Base-by-base conservation (phyloP, 2,113 vertebrate genomes). In the Halichoeres trimaculatus region DNA sequence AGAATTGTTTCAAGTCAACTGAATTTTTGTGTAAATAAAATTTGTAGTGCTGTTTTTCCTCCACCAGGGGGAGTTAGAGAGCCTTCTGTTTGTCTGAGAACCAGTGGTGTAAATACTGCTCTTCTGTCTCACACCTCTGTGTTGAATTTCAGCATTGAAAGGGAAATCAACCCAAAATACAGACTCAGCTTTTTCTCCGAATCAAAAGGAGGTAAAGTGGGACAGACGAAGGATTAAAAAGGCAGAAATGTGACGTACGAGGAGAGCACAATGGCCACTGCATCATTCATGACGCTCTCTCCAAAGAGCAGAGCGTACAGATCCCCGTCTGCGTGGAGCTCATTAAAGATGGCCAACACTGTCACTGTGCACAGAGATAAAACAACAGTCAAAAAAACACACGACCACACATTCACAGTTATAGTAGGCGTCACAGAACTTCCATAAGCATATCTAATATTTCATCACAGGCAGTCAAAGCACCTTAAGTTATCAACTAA, bases 221-320 rank as follows among this genome's bases (percentile, higher is more conserved):
- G 8, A 19, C 30, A 63, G 1, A 17, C 16, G 6, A 34, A 7
- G 48, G 59, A 57, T 61, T 48, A 60, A 74, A 36, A 2, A 56
- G 13, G 20, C 4, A 30, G 24, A 63, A n/a, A 17, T 24, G 0
- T 11, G 83, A 96, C 97, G 96, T 93, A 98, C 97, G 97, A 98
- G 74, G 98, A 99, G 7, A 99, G 92, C 2, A 99, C 96, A 45
- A 99, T 98, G 89, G 98, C 97, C 53, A 99, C 97, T 0, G 98
- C 98, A 1, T 99, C 97, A 47, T 99, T 99, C 83, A 99, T 93
- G 10, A 99, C 98, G 0, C 98, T 99, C 81, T 99, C 98, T 69
- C 98, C 98, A 84, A 99, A 99, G 75, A 99, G 94, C 91, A 99
- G 95, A 19, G 98, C 97, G 16, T 99, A 99, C n/a, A 99, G 95